Conservation (phyloP, 1,140 invertebrate species). For the Ooceraea biroi region DNA sequence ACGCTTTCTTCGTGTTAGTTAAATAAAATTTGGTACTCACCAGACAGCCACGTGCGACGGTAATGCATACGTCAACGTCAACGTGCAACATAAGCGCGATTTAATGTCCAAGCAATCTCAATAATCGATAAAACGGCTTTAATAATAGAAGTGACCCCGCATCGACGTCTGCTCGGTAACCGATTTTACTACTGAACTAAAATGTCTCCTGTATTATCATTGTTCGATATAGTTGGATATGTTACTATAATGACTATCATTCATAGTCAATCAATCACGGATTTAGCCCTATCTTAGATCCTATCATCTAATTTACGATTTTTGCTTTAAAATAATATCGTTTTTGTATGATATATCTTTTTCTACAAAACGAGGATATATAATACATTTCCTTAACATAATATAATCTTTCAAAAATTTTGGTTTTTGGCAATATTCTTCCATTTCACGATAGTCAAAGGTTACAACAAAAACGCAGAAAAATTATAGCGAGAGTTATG, state of each 20-base stretch:
- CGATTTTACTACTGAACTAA: slow-evolving; percentile 30
- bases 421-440: too few relatives aligned
- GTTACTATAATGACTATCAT: too few relatives aligned
- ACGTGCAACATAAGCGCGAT: neutral
- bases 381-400: too few relatives aligned
- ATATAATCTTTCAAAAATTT: too few relatives aligned
- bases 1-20: neutral
- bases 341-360: neutral
- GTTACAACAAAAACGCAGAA: neutral
- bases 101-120: neutral
- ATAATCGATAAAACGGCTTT: slow-evolving; percentile 28
- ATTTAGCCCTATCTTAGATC: neutral
- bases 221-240: neutral
- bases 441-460: too few relatives aligned
- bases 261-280: neutral
- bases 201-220: neutral
- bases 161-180: slow-evolving; percentile 9
- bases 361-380: neutral
- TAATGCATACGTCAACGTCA: slow-evolving; percentile 43
- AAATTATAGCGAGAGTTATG: neutral
- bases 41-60: neutral
- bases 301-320: neutral
- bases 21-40: slow-evolving; percentile 1
- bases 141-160: slow-evolving; percentile 43
- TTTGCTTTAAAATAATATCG: neutral